phyloP scores from a whole-genome alignment of 2,888 invertebrate species.

The Tachystola acroxantha region DNA sequence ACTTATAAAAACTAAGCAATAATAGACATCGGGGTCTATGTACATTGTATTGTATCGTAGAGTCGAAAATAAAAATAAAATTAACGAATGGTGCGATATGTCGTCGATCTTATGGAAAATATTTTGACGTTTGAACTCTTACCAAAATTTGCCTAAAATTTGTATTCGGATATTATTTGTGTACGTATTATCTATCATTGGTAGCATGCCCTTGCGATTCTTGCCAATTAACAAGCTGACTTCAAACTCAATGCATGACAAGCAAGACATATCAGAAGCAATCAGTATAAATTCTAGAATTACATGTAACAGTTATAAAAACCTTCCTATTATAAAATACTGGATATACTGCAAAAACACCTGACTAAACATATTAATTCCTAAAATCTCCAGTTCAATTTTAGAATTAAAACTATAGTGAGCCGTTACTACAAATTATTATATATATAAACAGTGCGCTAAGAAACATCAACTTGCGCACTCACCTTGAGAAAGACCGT shows the following conservation, averaged over 20 bases:
- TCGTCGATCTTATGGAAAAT: conserved; percentile 66
- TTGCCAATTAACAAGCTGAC: conserved; percentile 47
- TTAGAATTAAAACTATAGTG: too few species aligned
- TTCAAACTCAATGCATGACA: conserved; percentile 39
- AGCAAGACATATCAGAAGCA: conserved; percentile 68
- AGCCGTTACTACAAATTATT: too few species aligned
- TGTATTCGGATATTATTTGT: conserved; percentile 63
- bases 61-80: conserved; percentile 54
- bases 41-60: conserved; percentile 73
- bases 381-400: too few species aligned
- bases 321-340: background rate
- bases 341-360: too few species aligned
- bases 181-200: conserved; percentile 36
- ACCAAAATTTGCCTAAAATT: conserved; percentile 61
- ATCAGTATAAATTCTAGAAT: conserved; percentile 30
- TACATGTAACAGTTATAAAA: conserved; percentile 1
- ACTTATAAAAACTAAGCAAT: conserved; percentile 77
- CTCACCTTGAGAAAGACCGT: too few species aligned
- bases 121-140: conserved; percentile 52
- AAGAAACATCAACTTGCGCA: too few species aligned
- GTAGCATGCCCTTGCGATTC: conserved; percentile 51
- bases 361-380: too few species aligned
- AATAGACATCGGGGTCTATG: conserved; percentile 72
- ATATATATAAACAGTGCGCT: too few species aligned
- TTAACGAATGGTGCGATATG: conserved; percentile 73